Conservation (phyloP, 2,113 vertebrate species). For the Prionailurus viverrinus region DNA sequence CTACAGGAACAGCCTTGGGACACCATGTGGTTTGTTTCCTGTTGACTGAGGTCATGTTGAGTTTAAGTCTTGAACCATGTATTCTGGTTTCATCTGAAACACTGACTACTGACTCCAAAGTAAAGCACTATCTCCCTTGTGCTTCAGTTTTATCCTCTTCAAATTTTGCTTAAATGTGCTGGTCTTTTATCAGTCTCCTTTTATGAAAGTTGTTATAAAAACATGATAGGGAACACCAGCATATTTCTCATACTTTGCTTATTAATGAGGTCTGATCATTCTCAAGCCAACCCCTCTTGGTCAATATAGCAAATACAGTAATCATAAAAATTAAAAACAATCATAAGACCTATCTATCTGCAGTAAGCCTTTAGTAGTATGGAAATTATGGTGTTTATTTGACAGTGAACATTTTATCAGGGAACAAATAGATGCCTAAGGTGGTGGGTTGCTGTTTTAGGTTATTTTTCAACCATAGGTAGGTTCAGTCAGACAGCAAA, state of each 20-base stretch:
- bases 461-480: background rate
- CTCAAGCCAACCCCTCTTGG: background rate
- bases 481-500: background rate
- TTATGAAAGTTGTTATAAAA: constrained; percentile 5
- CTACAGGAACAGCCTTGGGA: background rate
- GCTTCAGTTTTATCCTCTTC: constrained; percentile 1
- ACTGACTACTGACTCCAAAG: background rate
- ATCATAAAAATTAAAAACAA: background rate
- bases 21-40: background rate
- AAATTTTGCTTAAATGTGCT: background rate
- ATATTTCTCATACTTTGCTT: background rate
- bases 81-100: background rate
- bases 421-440: background rate
- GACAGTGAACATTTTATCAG: background rate
- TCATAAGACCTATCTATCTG: background rate
- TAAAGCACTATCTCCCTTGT: background rate
- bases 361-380: background rate
- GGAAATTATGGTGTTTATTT: background rate
- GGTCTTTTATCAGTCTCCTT: background rate
- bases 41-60: background rate
- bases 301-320: background rate
- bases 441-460: background rate
- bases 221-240: background rate
- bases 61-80: background rate
- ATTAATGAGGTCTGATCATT: background rate